Evolutionary conservation across 23 tunicate species (phyloP).

Genomic region (Corella eumyota): DNA sequence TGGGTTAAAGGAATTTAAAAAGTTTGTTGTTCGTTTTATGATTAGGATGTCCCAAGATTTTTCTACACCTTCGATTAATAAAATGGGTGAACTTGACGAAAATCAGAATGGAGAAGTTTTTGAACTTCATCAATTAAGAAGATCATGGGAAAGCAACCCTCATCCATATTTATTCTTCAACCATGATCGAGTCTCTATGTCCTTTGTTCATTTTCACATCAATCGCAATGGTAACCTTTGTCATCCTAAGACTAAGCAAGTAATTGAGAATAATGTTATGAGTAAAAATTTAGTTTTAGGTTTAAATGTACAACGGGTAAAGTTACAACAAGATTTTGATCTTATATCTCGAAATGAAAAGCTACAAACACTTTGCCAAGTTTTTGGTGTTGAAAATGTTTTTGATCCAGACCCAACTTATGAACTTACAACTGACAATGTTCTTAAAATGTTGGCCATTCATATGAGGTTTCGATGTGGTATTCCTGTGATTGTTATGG

Average conservation of each 20-base stretch:
- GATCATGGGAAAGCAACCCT: slow-evolving; percentile 37
- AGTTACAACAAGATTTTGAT: slow-evolving; percentile 26
- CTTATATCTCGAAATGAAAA: slow-evolving; percentile 10
- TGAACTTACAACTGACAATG: slow-evolving; percentile 76
- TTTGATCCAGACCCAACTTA: slow-evolving; percentile 64
- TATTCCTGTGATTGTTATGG: slow-evolving; percentile 53
- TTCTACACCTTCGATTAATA: slow-evolving; percentile 34
- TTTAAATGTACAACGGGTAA: slow-evolving; percentile 18
- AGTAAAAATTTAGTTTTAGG: background rate
- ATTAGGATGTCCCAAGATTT: slow-evolving; percentile 53
- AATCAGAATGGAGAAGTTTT: slow-evolving; percentile 8
- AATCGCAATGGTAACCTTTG: slow-evolving; percentile 14
- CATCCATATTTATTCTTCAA: slow-evolving; percentile 72
- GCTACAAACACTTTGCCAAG: slow-evolving; percentile 16
- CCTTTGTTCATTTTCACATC: slow-evolving; percentile 37
- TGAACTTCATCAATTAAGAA: slow-evolving; percentile 36
- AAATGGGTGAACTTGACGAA: slow-evolving; percentile 1
- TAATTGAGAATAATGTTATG: slow-evolving; percentile 1
- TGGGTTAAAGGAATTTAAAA: slow-evolving; percentile 21
- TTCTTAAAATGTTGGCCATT: slow-evolving; percentile 42
- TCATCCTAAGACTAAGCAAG: slow-evolving; percentile 15
- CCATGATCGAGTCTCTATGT: slow-evolving; percentile 35
- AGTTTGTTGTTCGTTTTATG: slow-evolving; percentile 41
- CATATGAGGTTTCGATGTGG: slow-evolving; percentile 43
- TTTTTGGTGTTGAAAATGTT: slow-evolving; percentile 14